These are phyloP conservation scores for Elegia similella DNA, from an alignment of 2,888 invertebrate species.

Conservation along the genomic window DNA sequence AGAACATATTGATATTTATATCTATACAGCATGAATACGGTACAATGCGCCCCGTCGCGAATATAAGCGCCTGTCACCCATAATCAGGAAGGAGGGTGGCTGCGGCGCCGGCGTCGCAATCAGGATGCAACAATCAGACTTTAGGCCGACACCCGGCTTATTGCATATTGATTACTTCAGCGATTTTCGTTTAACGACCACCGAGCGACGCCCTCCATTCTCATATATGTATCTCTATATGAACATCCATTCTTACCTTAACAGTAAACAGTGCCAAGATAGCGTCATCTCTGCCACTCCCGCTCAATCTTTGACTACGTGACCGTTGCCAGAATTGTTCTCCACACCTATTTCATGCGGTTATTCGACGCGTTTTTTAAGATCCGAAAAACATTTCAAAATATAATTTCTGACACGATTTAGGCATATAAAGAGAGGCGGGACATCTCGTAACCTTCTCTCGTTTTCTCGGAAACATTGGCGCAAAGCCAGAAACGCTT, in stretches of 20 bases:
- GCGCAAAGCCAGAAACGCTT: conserved; percentile 61
- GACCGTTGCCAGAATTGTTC: conserved; percentile 32
- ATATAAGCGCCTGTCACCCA: conserved; percentile 36
- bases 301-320: conserved; percentile 39
- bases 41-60: conserved; percentile 15
- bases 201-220: conserved; percentile 15
- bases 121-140: conserved; percentile 67
- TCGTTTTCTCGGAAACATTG: conserved; percentile 76
- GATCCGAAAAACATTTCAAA: conserved; percentile 48
- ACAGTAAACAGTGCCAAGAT: conserved; percentile 43
- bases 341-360: conserved; percentile 38
- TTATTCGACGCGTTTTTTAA: conserved; percentile 37
- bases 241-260: conserved; percentile 24
- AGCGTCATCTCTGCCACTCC: conserved; percentile 44
- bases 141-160: conserved; percentile 26
- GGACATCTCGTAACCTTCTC: conserved; percentile 79
- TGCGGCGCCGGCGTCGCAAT: conserved; percentile 52
- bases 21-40: conserved; percentile 19
- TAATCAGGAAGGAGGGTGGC: conserved; percentile 76
- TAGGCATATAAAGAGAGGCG: conserved; percentile 76
- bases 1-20: conserved; percentile 45
- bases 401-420: conserved; percentile 71
- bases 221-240: conserved; percentile 1
- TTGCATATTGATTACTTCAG: conserved; percentile 18
- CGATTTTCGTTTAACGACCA: conserved; percentile 12